Base-by-base conservation (phyloP, 2,888 invertebrate genomes). In the Mactromeris polynyma region DNA sequence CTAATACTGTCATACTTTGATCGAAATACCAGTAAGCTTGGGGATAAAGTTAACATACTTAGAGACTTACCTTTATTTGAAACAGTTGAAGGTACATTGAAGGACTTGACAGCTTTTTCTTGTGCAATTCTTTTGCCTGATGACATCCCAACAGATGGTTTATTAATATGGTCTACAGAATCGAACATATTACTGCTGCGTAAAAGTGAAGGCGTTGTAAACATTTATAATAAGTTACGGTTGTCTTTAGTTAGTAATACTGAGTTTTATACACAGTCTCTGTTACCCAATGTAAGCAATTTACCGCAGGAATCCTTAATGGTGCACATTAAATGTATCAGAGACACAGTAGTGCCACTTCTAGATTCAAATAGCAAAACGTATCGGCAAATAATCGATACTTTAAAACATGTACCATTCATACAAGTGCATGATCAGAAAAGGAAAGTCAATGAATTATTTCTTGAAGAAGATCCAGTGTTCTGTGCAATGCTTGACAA, bases 131-230 rank as follows among this genome's bases (percentile, higher is more conserved):
- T 88, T 2, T 69, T 93, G 17, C 84, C 90, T 26, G 2, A 14
- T n/a, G 58, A 38, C 2, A 87, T 91, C 7, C 90, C 90, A 17
- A 0, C 26, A 26, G 83, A 83, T 17, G 93, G 93, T 51, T 78
- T 93, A 19, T 31, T 85, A 33, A 31, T 82, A 79, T 90, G 88
- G 89, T 91, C 90, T 4, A 14, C 42, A 7, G 17, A 9, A 1
- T 82, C 87, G 11, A 64, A 80, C 0, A 87, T 82, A 54, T 77
- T 89, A 9, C 33, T 93, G 19, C 46, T 93, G 11, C 21, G 78
- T 26, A 38, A 81, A 14, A 81, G 85, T 7, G 38, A 38, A 14
- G 33, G 33, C 33, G 51, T 84, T 6, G 26, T 0, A 0, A 38
- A 83, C 1, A 33, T 89, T 9, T 81, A 89, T 36, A 19, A 40